Conservation (phyloP, 2,113 vertebrate genomes). For the Trachemys scripta region DNA sequence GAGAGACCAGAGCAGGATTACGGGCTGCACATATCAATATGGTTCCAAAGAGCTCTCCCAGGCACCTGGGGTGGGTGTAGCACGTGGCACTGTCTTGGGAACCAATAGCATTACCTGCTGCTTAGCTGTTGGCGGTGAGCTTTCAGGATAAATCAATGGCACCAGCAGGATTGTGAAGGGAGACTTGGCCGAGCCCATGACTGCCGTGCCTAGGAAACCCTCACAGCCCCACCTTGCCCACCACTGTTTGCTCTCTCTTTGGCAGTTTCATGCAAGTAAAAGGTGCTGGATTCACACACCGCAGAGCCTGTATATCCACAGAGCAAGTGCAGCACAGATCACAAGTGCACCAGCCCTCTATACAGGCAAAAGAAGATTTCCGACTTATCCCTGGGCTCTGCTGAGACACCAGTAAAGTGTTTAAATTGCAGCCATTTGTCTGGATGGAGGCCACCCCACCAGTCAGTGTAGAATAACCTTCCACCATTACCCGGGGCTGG, state of each 20-base stretch:
- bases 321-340: neutral
- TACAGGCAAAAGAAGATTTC: neutral
- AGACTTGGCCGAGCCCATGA: neutral
- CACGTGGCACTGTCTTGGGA: neutral
- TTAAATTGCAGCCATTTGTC: accelerated
- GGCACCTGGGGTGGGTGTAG: neutral
- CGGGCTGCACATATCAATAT: neutral
- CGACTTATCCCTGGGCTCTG: neutral
- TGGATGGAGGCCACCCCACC: neutral
- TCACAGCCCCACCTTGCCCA: neutral
- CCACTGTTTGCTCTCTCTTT: neutral
- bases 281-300: neutral
- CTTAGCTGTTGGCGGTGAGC: accelerated
- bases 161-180: neutral
- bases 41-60: neutral
- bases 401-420: neutral
- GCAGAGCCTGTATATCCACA: neutral
- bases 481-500: neutral
- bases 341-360: neutral
- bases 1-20: accelerated
- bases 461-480: neutral
- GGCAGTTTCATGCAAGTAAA: neutral
- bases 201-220: neutral
- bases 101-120: neutral
- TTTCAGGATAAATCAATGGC: neutral